phyloP scores from a whole-genome alignment of 2,888 invertebrate species.

The Rhagophthalmus giganteus region DNA sequence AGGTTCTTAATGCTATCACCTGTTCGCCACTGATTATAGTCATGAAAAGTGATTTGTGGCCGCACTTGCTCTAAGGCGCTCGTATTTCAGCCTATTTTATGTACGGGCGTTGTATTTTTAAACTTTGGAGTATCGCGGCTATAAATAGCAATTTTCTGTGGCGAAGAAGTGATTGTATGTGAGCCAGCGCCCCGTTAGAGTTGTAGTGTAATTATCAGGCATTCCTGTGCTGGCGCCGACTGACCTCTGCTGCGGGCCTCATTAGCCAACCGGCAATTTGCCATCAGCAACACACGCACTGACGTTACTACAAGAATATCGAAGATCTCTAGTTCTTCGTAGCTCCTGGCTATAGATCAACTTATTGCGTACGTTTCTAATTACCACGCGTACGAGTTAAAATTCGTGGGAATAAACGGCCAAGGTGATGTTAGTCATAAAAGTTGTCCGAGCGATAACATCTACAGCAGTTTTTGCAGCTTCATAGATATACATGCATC shows the following conservation, averaged over 20 bases:
- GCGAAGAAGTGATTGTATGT: constrained; percentile 30
- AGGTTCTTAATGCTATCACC: constrained; percentile 8
- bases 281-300: constrained; percentile 40
- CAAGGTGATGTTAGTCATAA: constrained; percentile 15
- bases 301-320: constrained; percentile 17
- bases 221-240: constrained; percentile 43
- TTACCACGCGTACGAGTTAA: constrained; percentile 6
- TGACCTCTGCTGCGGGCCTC: constrained; percentile 43
- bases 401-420: constrained; percentile 19
- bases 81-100: constrained; percentile 23
- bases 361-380: constrained; percentile 19
- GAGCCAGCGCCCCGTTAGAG: constrained; percentile 31
- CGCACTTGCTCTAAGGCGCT: constrained; percentile 6
- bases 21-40: constrained; percentile 10
- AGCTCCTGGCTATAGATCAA: constrained; percentile 26
- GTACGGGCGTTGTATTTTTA: constrained; percentile 23
- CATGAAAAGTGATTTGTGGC: constrained; percentile 10
- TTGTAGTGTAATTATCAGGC: constrained; percentile 40
- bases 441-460: constrained; percentile 14
- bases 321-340: constrained; percentile 13
- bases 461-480: constrained; percentile 19
- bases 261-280: constrained; percentile 44
- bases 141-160: constrained; percentile 32
- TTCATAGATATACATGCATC: constrained; percentile 22
- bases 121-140: constrained; percentile 15